Evolutionary conservation across 2,113 vertebrate species (phyloP).

Genomic region (Rana temporaria): DNA sequence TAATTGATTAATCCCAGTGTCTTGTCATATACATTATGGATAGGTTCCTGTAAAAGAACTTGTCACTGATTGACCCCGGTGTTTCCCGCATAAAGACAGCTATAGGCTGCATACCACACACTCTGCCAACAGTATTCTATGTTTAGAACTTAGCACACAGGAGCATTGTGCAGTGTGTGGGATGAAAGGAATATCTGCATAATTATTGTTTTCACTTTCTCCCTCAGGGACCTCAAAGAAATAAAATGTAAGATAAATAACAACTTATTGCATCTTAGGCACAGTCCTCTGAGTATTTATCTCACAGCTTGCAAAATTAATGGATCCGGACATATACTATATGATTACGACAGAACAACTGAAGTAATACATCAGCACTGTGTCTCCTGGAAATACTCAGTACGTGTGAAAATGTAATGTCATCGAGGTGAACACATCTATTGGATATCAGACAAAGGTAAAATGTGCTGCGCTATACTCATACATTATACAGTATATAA

Average conservation of each 20-base stretch:
- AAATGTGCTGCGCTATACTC: too few relatives aligned
- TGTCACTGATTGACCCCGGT: background rate
- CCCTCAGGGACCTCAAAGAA: background rate
- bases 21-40: background rate
- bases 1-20: background rate
- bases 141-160: conserved; percentile 19
- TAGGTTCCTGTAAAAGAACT: background rate
- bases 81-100: background rate
- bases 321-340: background rate
- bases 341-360: too few relatives aligned
- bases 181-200: background rate
- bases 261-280: background rate
- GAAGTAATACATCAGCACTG: too few relatives aligned
- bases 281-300: background rate
- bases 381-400: too few relatives aligned
- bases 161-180: background rate
- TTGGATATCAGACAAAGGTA: too few relatives aligned
- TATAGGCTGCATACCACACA: background rate
- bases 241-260: background rate
- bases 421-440: too few relatives aligned
- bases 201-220: background rate
- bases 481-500: too few relatives aligned
- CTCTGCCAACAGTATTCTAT: conserved; percentile 5
- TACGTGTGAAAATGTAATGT: too few relatives aligned
- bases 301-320: background rate